Conservation (phyloP, 2,113 vertebrate species). For the Antechinus stuartii region DNA sequence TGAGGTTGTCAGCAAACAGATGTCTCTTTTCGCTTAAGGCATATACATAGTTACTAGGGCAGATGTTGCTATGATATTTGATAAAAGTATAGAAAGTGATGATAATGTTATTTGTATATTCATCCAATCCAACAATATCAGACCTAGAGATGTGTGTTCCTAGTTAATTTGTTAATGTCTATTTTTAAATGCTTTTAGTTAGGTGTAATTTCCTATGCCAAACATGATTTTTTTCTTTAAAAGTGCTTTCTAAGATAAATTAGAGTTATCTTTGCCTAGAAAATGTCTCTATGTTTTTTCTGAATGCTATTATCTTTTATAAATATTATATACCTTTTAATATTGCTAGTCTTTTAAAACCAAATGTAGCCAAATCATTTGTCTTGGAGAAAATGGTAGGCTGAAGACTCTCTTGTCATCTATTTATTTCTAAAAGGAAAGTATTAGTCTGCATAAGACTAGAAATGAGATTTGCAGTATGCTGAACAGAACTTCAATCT, state of each 20-base stretch:
- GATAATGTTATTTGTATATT: conserved; percentile 80
- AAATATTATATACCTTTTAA: conserved; percentile 9
- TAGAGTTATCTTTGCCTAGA: background rate
- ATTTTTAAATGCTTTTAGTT: conserved; percentile 59
- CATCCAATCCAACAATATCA: conserved; percentile 1
- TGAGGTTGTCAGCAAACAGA: conserved; percentile 83
- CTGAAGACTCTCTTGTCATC: background rate
- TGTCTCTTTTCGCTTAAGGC: conserved; percentile 80
- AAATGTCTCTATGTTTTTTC: conserved; percentile 11
- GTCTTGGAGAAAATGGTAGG: background rate
- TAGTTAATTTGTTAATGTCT: conserved; percentile 60
- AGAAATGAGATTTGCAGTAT: background rate
- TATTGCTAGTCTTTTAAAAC: conserved; percentile 44
- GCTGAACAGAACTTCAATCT: background rate
- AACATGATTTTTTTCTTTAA: conserved; percentile 37
- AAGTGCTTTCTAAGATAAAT: conserved; percentile 52
- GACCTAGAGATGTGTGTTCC: conserved; percentile 53
- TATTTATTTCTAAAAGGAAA: background rate
- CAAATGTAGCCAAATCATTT: background rate
- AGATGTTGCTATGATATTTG: conserved; percentile 82
- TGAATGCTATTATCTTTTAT: conserved; percentile 34
- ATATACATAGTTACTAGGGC: conserved; percentile 55
- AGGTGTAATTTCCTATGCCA: conserved; percentile 51
- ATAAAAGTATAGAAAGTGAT: conserved; percentile 76
- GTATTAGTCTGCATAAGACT: conserved; percentile 24